Evolutionary conservation across 2,113 vertebrate genomes (phyloP).

Genomic region (Cervus canadensis): DNA sequence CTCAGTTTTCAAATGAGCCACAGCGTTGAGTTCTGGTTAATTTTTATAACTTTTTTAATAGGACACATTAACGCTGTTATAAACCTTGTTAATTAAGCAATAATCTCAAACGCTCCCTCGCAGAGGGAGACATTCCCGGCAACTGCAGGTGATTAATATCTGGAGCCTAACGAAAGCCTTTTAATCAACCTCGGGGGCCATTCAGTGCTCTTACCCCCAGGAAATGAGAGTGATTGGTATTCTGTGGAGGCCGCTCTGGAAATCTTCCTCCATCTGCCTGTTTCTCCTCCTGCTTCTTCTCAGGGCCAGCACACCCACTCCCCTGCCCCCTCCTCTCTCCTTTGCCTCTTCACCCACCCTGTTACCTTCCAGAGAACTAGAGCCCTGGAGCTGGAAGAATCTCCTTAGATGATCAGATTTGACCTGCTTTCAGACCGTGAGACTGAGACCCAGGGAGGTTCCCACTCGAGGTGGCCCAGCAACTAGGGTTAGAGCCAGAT

Average conservation of each 20-base stretch:
- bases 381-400: not conserved
- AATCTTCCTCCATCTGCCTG: not conserved
- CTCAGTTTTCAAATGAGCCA: constrained; percentile 76
- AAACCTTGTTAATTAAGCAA: constrained; percentile 83
- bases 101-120: constrained; percentile 78
- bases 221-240: constrained; percentile 20
- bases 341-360: not conserved
- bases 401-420: not conserved
- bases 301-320: not conserved
- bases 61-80: constrained; percentile 77
- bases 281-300: not conserved
- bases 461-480: not conserved
- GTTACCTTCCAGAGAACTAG: not conserved
- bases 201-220: constrained; percentile 19
- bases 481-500: not conserved
- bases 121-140: constrained; percentile 77
- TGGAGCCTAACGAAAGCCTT: constrained; percentile 71
- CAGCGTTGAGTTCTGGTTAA: constrained; percentile 75
- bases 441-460: not conserved
- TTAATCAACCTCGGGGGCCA: constrained; percentile 67
- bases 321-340: not conserved
- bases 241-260: not conserved
- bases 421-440: not conserved
- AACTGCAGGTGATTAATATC: constrained; percentile 78
- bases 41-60: constrained; percentile 84